Percentiles rank a stretch among this genome's conserved stretches.
phyloP scores from a whole-genome alignment of 1,140 invertebrate species.

The Stegodyphus dumicola region DNA sequence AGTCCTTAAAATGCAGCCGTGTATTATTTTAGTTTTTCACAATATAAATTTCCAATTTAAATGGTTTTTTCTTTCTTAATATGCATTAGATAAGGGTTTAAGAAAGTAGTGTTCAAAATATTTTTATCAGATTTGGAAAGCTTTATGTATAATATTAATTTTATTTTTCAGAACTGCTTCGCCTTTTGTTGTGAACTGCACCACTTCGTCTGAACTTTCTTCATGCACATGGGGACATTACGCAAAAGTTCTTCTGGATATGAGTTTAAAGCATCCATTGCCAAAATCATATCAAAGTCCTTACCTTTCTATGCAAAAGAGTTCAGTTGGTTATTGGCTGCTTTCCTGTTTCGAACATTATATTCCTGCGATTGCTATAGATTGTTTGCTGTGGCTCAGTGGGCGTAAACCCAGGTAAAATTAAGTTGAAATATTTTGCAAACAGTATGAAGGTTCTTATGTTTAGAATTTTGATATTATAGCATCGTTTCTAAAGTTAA shows the following conservation, averaged over 20 bases:
- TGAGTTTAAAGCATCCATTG: slow-evolving; percentile 59
- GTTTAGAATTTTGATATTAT: no score
- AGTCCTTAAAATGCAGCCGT: not conserved
- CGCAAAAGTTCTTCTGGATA: slow-evolving; percentile 24
- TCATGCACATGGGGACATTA: slow-evolving; percentile 81
- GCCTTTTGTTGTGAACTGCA: slow-evolving; percentile 33
- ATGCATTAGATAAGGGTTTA: not conserved
- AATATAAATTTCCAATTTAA: not conserved
- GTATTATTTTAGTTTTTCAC: not conserved
- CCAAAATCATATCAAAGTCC: slow-evolving; percentile 62
- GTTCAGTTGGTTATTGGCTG: slow-evolving; percentile 45
- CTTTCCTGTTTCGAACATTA: slow-evolving; percentile 60
- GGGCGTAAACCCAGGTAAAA: slow-evolving; percentile 63
- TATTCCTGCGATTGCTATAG: slow-evolving; percentile 60
- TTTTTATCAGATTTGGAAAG: not conserved
- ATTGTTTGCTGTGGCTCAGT: slow-evolving; percentile 53
- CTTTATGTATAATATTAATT: not conserved
- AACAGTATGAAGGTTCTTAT: no score
- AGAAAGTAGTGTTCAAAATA: no score
- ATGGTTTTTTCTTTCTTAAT: slow-evolving; percentile 11
- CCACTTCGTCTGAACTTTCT: slow-evolving; percentile 3
- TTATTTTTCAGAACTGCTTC: slow-evolving; percentile 7
- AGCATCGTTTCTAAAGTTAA: no score
- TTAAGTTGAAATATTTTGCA: no score
- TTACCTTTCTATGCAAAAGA: slow-evolving; percentile 44